Conservation (phyloP, 2,113 vertebrate species). For the Hiodon alosoides region DNA sequence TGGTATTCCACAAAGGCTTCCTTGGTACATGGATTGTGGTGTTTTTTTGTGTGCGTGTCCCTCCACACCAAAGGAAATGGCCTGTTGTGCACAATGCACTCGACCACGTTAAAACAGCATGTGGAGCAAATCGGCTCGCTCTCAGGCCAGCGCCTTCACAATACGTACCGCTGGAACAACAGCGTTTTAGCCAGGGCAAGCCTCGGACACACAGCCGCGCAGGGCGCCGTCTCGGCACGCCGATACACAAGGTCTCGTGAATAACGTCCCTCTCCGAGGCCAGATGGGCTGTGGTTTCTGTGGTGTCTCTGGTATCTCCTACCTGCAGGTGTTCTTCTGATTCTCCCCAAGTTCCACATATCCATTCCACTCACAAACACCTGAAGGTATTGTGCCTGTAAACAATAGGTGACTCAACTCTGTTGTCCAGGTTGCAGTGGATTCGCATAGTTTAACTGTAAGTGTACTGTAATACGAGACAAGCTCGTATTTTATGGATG, state of each 20-base stretch:
- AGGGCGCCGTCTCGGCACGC: too few species aligned
- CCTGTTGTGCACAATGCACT: too few species aligned
- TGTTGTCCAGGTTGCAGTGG: constrained; percentile 39
- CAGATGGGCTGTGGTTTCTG: constrained; percentile 55
- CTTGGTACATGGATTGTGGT: too few species aligned
- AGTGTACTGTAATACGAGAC: too few species aligned
- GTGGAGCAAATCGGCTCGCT: too few species aligned
- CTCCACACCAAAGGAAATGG: too few species aligned
- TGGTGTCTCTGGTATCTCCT: constrained; percentile 39
- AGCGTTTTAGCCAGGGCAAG: background rate
- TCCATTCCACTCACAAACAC: constrained; percentile 41
- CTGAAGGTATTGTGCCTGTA: constrained; percentile 51
- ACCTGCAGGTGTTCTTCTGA: constrained; percentile 72
- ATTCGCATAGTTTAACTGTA: background rate
- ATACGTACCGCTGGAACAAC: background rate
- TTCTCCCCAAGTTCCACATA: constrained; percentile 55
- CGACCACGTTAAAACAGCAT: too few species aligned
- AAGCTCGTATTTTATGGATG: too few species aligned
- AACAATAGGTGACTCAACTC: constrained; percentile 26
- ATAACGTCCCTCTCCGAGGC: constrained; percentile 36
- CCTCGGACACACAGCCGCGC: background rate
- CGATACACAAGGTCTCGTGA: too few species aligned
- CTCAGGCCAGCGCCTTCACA: background rate
- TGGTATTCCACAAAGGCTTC: too few species aligned
- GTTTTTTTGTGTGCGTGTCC: too few species aligned